Base-by-base conservation (phyloP, 1,140 invertebrate species). In the Mya arenaria region DNA sequence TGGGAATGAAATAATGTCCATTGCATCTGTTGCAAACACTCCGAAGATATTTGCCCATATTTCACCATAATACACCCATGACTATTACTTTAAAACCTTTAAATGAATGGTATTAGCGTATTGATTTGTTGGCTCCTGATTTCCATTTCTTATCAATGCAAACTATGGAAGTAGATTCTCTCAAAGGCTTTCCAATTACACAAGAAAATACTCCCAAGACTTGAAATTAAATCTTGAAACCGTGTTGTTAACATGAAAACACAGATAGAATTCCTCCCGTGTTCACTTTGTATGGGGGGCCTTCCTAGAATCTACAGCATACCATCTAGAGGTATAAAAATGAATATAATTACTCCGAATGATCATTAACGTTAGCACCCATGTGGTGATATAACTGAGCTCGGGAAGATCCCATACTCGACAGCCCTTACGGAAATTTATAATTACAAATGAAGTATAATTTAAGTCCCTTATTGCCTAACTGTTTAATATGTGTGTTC, bases 391-490 rank as follows among this genome's bases (percentile, higher is more conserved):
- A 80, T 71, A 68, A 69, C 74, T 48, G 3, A 39, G 39, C 41
- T 52, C 48, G 52, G 74, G 56, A 23, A 44, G 37, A 62, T 78
- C 41, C 10, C 36, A 36, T 78, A 48, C n/a, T 39, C 56, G 25
- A 15, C 8, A 30, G 37, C 32, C 30, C 39, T 65, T 63, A 28
- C 23, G 34, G 56, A 48, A 78, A 78, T 78, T 78, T 66, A 78
- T 78, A 66, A 78, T 66, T 66, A 66, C 74, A 65, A 78, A 78
- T 78, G 74, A 78, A 78, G 39, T 48, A 78, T 78, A 78, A 78
- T 78, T 78, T 78, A 78, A 78, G 34, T 39, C 28, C 41, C n/a
- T 66, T 60, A 41, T 60, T 55, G 19, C 37, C 23, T 8, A 62
- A 62, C 72, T 44, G 28, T 39, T 78, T 65, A 44, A 36, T 41